Base-by-base conservation (phyloP, 2,113 vertebrate genomes). In the Neolamprologus falcicula region DNA sequence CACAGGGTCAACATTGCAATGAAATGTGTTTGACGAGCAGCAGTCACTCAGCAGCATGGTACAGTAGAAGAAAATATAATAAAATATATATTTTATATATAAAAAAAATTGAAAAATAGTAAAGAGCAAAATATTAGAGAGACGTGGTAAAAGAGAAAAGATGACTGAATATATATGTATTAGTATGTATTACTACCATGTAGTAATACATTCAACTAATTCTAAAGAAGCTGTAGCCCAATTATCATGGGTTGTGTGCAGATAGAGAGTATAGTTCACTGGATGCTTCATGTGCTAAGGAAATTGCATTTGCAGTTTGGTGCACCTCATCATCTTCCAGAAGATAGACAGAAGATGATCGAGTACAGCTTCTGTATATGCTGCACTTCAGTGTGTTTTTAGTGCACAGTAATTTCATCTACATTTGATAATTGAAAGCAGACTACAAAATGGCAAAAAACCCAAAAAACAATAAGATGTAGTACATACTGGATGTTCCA, bases 341-440 rank as follows among this genome's bases (percentile, higher is more conserved):
- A 76, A 76, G 7, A 10, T 26, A 45, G 28, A 35, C 59, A 35
- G 61, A 35, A n/a, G 61, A 66, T 66, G 61, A 5, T 66, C 3
- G 3, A n/a, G 31, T 35, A 12, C 45, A 52, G 45, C 26, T 33
- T 50, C 71, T 31, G 24, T 31, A 78, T 31, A 61, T 4, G 8
- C 68, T 45, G 21, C 68, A 47, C 21, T 1, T 76, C 2, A 0
- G 24, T 47, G 40, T 73, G 14, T 6, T 78, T 78, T 79, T 31
- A n/a, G 16, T 1, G 17, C 17, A 33, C 26, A n/a, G 10, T 79
- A n/a, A 33, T 19, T 19, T 3, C 40, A 79, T 47, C 16, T 33
- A 78, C 11, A 52, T 31, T 53, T 33, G 10, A 79, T 6, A 31
- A n/a, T 2, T 33, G 17, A 53, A 33, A 33, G 16, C 0, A 0